phyloP scores from a whole-genome alignment of 2,888 invertebrate genomes.

The Eristalinus sepulchralis region DNA sequence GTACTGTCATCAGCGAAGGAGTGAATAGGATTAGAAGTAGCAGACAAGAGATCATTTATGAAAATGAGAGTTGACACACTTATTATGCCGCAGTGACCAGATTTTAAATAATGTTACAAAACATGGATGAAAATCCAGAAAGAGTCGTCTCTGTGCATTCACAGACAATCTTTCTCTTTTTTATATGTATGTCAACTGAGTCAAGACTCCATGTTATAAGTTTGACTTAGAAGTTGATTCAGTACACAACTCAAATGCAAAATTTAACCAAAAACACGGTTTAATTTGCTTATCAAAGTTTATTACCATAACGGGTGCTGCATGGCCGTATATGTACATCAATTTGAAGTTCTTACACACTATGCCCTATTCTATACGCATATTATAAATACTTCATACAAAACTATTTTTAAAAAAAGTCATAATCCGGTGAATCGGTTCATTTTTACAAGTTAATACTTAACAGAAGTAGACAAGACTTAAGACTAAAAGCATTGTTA shows the following conservation, averaged over 20 bases:
- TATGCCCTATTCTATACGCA: background rate
- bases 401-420: background rate
- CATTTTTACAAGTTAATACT: background rate
- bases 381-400: background rate
- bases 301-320: constrained; percentile 13
- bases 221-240: background rate
- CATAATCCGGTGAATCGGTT: background rate
- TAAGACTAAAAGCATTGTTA: constrained; percentile 10
- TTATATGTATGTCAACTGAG: too few relatives aligned
- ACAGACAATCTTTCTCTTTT: too few relatives aligned
- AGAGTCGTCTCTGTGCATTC: too few relatives aligned
- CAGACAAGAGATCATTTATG: too few relatives aligned
- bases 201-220: too few relatives aligned
- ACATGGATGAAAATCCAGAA: too few relatives aligned
- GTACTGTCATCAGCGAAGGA: too few relatives aligned
- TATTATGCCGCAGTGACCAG: too few relatives aligned
- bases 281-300: constrained; percentile 1
- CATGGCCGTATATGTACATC: constrained; percentile 20
- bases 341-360: background rate
- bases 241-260: background rate
- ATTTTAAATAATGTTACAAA: too few relatives aligned
- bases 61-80: too few relatives aligned
- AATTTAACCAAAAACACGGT: background rate
- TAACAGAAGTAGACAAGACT: constrained; percentile 6
- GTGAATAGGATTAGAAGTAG: too few relatives aligned